Base-by-base conservation (phyloP, 2,797 vertebrate genomes). In the Lagorchestes hirsutus region DNA sequence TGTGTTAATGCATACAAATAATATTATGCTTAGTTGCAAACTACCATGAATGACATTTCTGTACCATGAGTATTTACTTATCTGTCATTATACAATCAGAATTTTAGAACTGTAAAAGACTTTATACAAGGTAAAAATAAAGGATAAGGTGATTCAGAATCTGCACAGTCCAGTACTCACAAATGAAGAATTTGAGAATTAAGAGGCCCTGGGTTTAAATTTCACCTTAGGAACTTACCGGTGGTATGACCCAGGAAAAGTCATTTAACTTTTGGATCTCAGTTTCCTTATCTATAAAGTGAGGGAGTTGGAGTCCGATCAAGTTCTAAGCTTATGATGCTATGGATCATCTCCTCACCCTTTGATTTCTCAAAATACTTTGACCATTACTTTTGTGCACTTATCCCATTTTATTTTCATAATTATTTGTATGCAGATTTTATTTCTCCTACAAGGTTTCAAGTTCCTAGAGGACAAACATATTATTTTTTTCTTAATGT, bases 1-100 rank as follows among this genome's bases (percentile, higher is more conserved):
- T 52, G 34, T 59, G 14, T 62, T 58, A 93, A 96, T 62, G 13
- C 16, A 97, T 67, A 34, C 82, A 94, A 96, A 91, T 52, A 95
- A 90, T 28, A 92, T 40, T 55, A 55, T 28, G 62, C 67, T n/a
- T 34, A 92, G 92, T 94, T 91, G 24, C 67, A 74, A n/a, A 54
- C 22, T 95, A 91, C 4, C 34, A 31, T 56, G 82, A 93, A 31
- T 90, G 93, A 4, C 5, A 95, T 96, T 58, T 91, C 52, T 92
- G 0, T 91, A 90, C 92, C 90, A 96, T 96, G 18, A 40, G n/a
- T 74, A 74, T 74, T 74, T 74, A 22, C 13, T n/a, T 5, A 40
- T 74, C 14, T n/a, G 34, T 74, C 91, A 91, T 62, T 96, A 96
- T 27, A 52, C 90, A 96, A 93, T 87, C 94, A 18, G 54, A 18